Percentiles rank a stretch among this genome's conserved stretches.
These are phyloP conservation scores for Odontothrips loti DNA, from an alignment of 2,888 invertebrate genomes.

Conservation along the genomic window DNA sequence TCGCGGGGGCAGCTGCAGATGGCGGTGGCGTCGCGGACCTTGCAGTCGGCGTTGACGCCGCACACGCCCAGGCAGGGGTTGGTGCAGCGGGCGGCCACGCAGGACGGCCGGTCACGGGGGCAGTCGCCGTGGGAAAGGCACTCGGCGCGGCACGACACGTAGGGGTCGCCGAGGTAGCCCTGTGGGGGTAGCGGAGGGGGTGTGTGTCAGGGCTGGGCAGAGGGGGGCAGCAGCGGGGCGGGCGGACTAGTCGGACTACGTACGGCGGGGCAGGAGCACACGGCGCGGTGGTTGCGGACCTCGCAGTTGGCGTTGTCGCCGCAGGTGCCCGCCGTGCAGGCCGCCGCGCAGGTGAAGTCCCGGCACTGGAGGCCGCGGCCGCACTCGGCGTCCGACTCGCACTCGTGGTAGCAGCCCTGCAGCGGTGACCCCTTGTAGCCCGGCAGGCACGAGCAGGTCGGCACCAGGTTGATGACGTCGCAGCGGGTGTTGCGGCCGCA, in stretches of 20 bases:
- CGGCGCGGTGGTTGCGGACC: constrained; percentile 67
- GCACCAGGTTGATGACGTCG: constrained; percentile 68
- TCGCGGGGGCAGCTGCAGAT: constrained; percentile 81
- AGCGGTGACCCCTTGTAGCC: constrained; percentile 73
- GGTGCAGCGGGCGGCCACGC: constrained; percentile 74
- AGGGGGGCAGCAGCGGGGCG: too few relatives aligned
- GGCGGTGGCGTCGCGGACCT: constrained; percentile 66
- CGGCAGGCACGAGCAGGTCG: constrained; percentile 73
- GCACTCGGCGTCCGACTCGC: constrained; percentile 73
- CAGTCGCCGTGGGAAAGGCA: constrained; percentile 77
- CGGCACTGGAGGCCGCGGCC: constrained; percentile 63
- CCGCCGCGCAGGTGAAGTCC: constrained; percentile 69
- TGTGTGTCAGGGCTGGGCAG: too few relatives aligned
- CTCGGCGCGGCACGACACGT: constrained; percentile 71
- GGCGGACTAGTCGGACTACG: too few relatives aligned
- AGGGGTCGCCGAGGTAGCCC: constrained; percentile 76
- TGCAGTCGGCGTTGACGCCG: constrained; percentile 74
- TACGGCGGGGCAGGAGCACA: constrained; percentile 75
- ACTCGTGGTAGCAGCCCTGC: constrained; percentile 75
- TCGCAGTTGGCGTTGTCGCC: constrained; percentile 75
- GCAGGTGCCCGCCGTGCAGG: constrained; percentile 63
- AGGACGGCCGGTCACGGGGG: constrained; percentile 70
- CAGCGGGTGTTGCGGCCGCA: constrained; percentile 79
- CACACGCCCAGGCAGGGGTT: constrained; percentile 80
- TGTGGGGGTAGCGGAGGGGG: too few relatives aligned